These are phyloP conservation scores for Actinemys pallida DNA, from an alignment of 2,113 vertebrate species.

Conservation along the genomic window DNA sequence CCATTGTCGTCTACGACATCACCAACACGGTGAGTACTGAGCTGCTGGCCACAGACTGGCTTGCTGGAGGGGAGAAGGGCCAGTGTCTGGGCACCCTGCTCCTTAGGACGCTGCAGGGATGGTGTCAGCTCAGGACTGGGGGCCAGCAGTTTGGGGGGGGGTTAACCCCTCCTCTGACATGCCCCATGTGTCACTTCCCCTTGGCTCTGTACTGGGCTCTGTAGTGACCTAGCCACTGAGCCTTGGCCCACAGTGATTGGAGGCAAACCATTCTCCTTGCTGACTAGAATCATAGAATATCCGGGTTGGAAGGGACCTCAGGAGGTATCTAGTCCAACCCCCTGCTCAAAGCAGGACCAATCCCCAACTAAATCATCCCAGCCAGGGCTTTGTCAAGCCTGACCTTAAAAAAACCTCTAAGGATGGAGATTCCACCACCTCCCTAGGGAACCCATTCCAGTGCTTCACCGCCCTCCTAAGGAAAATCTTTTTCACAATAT, in stretches of 20 bases:
- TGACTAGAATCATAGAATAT: not conserved
- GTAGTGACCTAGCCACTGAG: not conserved
- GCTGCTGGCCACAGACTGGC: not conserved
- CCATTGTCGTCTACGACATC: conserved; percentile 99
- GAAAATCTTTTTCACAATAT: no score
- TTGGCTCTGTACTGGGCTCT: not conserved
- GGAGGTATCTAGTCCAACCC: no score
- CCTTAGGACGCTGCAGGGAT: not conserved
- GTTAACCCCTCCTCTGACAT: not conserved
- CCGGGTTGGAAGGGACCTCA: no score
- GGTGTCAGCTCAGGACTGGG: not conserved
- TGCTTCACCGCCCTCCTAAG: no score
- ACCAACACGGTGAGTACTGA: conserved; percentile 92
- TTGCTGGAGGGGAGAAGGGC: not conserved
- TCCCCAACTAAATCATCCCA: no score
- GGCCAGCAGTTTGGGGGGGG: not conserved
- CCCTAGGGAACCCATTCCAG: no score
- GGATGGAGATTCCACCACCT: no score
- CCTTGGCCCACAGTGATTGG: conserved; percentile 9
- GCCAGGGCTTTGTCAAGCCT: no score
- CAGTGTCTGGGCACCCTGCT: not conserved
- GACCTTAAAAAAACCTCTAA: no score
- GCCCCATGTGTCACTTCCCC: not conserved
- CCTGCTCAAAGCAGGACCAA: no score
- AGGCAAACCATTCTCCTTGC: not conserved